phyloP scores from a whole-genome alignment of 2,113 vertebrate species.

The Petrocephalus microphthalmus region DNA sequence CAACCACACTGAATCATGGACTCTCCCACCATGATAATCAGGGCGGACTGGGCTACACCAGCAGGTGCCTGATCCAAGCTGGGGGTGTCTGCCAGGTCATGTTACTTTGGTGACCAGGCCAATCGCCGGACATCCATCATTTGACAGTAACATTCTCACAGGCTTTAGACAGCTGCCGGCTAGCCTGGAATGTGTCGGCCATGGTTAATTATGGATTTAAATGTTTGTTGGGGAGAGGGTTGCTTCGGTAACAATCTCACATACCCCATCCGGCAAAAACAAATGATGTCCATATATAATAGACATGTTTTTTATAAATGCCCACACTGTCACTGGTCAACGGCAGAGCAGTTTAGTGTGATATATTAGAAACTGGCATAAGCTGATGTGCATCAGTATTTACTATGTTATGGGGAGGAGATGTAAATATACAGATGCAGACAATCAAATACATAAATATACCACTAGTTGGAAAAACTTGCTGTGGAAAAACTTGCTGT shows the following conservation, averaged over 20 bases:
- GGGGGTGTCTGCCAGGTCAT: neutral
- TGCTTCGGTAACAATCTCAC: neutral
- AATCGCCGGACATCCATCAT: neutral
- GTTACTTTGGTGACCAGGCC: neutral
- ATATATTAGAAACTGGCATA: neutral
- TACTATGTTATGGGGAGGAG: neutral
- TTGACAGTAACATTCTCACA: neutral
- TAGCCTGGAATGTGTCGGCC: neutral
- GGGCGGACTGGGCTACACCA: neutral
- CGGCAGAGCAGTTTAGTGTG: neutral
- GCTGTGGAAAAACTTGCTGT: neutral
- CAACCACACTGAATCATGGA: neutral
- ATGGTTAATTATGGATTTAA: constrained; percentile 4
- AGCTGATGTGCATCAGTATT: neutral
- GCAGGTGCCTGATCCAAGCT: neutral
- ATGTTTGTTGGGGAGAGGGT: neutral
- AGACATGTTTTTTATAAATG: neutral
- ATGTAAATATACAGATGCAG: neutral
- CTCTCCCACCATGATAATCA: too few relatives aligned
- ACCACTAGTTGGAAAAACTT: neutral
- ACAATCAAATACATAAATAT: neutral
- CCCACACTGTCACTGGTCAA: neutral
- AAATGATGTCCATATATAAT: neutral
- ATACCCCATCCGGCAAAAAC: neutral
- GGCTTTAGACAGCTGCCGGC: neutral